A percentile compares a stretch with the other conserved stretches of the same genome.
These are phyloP conservation scores for Notechis scutatus DNA, from an alignment of 2,113 vertebrate genomes.

Conservation along the genomic window DNA sequence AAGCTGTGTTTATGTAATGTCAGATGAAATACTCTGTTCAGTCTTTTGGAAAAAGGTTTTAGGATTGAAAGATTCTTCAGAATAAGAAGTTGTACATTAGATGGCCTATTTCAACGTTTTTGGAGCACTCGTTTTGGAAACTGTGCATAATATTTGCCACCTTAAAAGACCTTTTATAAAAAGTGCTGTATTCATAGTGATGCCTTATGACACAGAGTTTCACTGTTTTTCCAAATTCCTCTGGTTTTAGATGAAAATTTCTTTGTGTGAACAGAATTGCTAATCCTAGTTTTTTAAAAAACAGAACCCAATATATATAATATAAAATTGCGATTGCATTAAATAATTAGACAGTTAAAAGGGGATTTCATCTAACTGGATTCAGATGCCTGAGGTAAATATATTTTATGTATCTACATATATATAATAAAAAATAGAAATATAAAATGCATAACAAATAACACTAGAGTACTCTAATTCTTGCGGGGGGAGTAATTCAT, in stretches of 20 bases:
- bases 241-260: not conserved
- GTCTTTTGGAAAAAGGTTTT: not conserved
- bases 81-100: not conserved
- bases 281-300: not conserved
- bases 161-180: not conserved
- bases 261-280: not conserved
- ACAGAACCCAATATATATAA: not conserved
- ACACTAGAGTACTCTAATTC: not conserved
- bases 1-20: not conserved
- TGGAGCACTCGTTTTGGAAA: not conserved
- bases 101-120: not conserved
- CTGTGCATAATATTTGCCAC: not conserved
- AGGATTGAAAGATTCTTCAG: not conserved
- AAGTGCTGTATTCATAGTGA: not conserved
- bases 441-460: not conserved
- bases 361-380: not conserved
- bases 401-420: not conserved
- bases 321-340: not conserved
- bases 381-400: not conserved
- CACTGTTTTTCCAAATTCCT: not conserved
- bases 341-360: not conserved
- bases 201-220: not conserved
- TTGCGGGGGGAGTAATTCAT: not conserved
- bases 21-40: not conserved
- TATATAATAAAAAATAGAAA: not conserved